Conservation (phyloP, 2,888 invertebrate species). For the Caenorhabditis doughertyi region DNA sequence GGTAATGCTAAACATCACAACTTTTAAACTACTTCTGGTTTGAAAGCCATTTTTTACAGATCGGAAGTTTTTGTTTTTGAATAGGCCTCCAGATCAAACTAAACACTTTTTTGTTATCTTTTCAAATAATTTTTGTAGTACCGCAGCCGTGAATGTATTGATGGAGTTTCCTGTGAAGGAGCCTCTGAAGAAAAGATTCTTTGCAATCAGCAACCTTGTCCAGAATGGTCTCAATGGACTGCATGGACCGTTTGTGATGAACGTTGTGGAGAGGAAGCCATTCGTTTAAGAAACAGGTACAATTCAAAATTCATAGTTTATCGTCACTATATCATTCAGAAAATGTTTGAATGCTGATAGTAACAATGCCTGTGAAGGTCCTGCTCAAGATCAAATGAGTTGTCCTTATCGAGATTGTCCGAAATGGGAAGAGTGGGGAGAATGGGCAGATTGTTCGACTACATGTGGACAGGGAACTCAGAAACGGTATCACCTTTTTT, state of each 20-base stretch:
- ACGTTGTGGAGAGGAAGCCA: conserved; percentile 70
- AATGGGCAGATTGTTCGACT: conserved; percentile 72
- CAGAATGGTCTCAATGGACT: conserved; percentile 74
- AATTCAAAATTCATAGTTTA: neutral
- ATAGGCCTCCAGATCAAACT: too few species aligned
- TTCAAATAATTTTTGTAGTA: conserved; percentile 37
- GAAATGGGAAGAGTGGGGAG: conserved; percentile 74
- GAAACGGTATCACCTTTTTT: conserved; percentile 51
- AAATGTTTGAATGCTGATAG: conserved; percentile 66
- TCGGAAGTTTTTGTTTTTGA: too few species aligned
- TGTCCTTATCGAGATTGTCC: conserved; percentile 76
- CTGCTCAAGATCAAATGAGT: conserved; percentile 74
- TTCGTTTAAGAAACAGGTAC: conserved; percentile 71
- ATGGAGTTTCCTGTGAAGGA: conserved; percentile 68
- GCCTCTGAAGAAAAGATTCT: conserved; percentile 69
- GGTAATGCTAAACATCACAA: conserved; percentile 37
- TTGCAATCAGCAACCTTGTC: conserved; percentile 74
- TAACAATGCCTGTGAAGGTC: conserved; percentile 69
- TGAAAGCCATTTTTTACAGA: too few species aligned
- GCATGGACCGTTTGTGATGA: conserved; percentile 73
- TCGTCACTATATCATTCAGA: conserved; percentile 38
- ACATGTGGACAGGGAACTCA: conserved; percentile 75
- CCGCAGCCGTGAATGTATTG: conserved; percentile 70
- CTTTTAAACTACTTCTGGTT: too few species aligned
- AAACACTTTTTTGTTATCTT: too few species aligned